Percentiles rank a stretch among this genome's conserved stretches.
These are phyloP conservation scores for Clanis bilineata DNA, from an alignment of 2,888 invertebrate species.

Conservation along the genomic window DNA sequence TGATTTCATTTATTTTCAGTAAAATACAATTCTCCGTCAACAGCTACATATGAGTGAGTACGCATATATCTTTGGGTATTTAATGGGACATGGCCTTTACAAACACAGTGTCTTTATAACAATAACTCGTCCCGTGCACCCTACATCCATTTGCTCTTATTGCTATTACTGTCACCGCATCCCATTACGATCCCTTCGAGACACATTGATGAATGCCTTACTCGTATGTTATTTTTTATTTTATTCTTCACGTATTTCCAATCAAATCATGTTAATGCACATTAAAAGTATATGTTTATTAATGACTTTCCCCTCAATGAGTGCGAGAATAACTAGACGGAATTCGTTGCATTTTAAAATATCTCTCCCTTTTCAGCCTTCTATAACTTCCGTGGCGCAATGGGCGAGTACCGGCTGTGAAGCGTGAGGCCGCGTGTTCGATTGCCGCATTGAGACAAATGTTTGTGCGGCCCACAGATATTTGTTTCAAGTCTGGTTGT, in stretches of 20 bases:
- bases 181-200: conserved; percentile 49
- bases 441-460: too few species aligned
- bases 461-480: too few species aligned
- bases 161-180: conserved; percentile 56
- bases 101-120: conserved; percentile 13
- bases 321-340: not conserved
- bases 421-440: too few species aligned
- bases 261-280: conserved; percentile 32
- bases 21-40: not conserved
- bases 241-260: conserved; percentile 22
- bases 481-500: too few species aligned
- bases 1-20: too few species aligned
- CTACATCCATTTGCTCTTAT: conserved; percentile 56
- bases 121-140: conserved; percentile 33
- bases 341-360: not conserved
- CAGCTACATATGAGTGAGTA: not conserved
- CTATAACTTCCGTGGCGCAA: too few species aligned
- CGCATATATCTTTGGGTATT: not conserved
- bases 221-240: conserved; percentile 11
- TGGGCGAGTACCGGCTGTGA: too few species aligned
- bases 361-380: not conserved
- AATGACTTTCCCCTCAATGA: not conserved
- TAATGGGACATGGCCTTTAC: conserved; percentile 1
- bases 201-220: conserved; percentile 35
- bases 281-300: conserved; percentile 10